phyloP scores from a whole-genome alignment of 1,140 invertebrate species.

The Ditylenchus dipsaci region DNA sequence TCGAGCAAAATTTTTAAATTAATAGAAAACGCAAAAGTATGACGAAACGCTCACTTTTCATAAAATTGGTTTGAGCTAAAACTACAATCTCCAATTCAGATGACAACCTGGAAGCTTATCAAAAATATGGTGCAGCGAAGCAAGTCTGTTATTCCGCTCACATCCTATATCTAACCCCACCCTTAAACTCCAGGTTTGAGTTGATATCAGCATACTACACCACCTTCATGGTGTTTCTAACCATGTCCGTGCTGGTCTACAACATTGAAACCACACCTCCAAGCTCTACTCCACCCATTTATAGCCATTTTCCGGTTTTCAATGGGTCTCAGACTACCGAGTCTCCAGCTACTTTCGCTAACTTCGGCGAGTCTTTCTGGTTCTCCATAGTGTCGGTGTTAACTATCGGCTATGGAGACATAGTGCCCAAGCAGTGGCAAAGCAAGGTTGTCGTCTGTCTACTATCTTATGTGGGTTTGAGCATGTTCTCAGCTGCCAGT shows the following conservation, averaged over 20 bases:
- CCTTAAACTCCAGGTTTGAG: constrained; percentile 16
- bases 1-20: no score
- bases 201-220: constrained; percentile 45
- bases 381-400: constrained; percentile 36
- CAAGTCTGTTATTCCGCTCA: constrained; percentile 4
- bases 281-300: no score
- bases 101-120: constrained; percentile 46
- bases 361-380: constrained; percentile 42
- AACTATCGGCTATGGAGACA: constrained; percentile 38
- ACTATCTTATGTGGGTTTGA: constrained; percentile 35
- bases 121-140: constrained; percentile 41
- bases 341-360: constrained; percentile 19
- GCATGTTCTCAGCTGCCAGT: constrained; percentile 43
- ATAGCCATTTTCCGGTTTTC: no score
- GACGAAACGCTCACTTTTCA: no score
- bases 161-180: not conserved
- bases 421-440: constrained; percentile 38
- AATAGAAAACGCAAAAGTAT: no score
- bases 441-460: constrained; percentile 41
- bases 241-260: constrained; percentile 34
- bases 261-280: constrained; percentile 11
- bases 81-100: constrained; percentile 24
- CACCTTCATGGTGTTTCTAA: constrained; percentile 40
- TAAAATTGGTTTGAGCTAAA: no score
- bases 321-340: no score